phyloP scores from a whole-genome alignment of 2,113 vertebrate species.

The Agelaius phoeniceus region DNA sequence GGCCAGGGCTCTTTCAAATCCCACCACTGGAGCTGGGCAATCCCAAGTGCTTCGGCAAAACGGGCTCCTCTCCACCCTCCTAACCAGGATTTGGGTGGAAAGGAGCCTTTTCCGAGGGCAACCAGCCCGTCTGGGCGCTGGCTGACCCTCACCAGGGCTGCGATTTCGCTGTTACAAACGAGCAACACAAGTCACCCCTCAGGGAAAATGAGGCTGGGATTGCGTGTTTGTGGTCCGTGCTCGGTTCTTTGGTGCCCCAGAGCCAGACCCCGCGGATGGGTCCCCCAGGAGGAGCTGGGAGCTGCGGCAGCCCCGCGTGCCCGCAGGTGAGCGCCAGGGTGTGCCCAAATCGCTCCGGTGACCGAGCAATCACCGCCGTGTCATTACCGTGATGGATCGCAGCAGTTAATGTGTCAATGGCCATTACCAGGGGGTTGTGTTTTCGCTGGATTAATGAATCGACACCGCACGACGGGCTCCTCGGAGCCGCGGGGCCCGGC shows the following conservation, averaged over 20 bases:
- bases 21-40: background rate
- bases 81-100: rapidly evolving
- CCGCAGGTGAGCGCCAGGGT: background rate
- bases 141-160: background rate
- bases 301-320: rapidly evolving
- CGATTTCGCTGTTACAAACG: background rate
- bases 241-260: background rate
- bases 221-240: rapidly evolving
- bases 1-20: background rate
- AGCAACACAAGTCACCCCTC: background rate
- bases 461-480: background rate
- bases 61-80: background rate
- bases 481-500: background rate
- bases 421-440: constrained; percentile 38
- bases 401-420: constrained; percentile 56
- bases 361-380: background rate
- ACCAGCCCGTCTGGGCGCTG: rapidly evolving
- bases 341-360: background rate
- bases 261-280: background rate
- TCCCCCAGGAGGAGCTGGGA: background rate
- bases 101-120: background rate
- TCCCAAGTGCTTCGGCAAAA: background rate
- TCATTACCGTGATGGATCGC: constrained; percentile 45
- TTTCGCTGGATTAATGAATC: constrained; percentile 58
- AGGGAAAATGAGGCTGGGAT: background rate